A percentile compares a stretch with the other conserved stretches of the same genome.
Evolutionary conservation across 2,797 vertebrate species (phyloP).

Genomic region (Carduelis carduelis): DNA sequence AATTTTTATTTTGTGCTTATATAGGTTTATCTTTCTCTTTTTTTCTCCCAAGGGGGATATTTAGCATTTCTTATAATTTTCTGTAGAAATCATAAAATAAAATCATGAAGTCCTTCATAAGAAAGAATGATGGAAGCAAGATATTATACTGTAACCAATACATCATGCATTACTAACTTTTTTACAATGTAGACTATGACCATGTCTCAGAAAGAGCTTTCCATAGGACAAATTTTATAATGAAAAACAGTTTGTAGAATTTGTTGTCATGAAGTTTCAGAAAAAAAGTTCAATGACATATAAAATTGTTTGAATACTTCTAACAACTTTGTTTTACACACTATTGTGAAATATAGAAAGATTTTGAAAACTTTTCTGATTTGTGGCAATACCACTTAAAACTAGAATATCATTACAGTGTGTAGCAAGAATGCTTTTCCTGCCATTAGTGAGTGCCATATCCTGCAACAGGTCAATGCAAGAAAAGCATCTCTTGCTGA

Average conservation of each 20-base stretch:
- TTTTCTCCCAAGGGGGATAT: neutral
- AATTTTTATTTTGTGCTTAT: neutral
- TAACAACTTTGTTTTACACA: neutral
- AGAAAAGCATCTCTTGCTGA: neutral
- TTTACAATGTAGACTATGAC: neutral
- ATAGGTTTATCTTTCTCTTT: neutral
- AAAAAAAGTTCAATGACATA: neutral
- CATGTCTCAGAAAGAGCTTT: neutral
- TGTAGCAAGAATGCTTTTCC: neutral
- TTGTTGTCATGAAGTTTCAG: neutral
- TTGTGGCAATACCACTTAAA: neutral
- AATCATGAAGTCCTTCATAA: neutral
- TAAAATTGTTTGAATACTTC: neutral
- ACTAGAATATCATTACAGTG: neutral
- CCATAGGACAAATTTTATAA: neutral
- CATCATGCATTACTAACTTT: neutral
- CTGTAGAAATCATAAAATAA: neutral
- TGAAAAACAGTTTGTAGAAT: neutral
- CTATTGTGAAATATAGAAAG: neutral
- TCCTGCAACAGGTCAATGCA: neutral
- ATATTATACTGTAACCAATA: neutral
- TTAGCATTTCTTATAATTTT: neutral
- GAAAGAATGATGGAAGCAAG: neutral
- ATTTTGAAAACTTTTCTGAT: neutral
- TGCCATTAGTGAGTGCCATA: fast-evolving